phyloP scores from a whole-genome alignment of 2,888 invertebrate genomes.

The Hirudinaria manillensis region DNA sequence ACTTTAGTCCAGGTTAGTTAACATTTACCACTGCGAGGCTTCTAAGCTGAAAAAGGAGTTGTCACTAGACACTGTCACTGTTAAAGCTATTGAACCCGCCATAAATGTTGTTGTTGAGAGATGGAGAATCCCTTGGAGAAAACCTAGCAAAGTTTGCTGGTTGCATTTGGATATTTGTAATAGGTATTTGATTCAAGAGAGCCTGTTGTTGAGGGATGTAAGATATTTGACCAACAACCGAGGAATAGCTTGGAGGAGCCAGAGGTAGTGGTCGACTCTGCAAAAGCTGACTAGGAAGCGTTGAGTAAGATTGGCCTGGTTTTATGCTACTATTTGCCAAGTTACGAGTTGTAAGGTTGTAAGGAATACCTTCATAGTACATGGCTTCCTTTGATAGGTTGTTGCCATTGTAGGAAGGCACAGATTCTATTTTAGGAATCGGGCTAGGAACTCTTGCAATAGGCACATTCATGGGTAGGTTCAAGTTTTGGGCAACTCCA shows the following conservation, averaged over 20 bases:
- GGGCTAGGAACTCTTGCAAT: background rate
- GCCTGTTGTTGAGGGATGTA: too few relatives aligned
- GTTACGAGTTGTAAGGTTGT: background rate
- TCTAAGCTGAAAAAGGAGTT: too few relatives aligned
- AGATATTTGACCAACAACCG: background rate
- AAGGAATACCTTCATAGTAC: background rate
- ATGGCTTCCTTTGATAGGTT: background rate
- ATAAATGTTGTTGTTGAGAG: too few relatives aligned
- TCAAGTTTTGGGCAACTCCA: background rate
- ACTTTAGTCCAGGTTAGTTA: too few relatives aligned
- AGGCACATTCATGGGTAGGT: background rate
- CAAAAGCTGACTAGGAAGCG: background rate
- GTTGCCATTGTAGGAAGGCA: background rate
- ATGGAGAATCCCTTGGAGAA: too few relatives aligned
- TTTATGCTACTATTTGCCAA: background rate
- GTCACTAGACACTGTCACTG: too few relatives aligned
- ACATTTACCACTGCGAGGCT: too few relatives aligned
- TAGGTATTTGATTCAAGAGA: too few relatives aligned
- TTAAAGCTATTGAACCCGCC: too few relatives aligned
- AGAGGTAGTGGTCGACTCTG: background rate
- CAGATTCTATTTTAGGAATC: background rate
- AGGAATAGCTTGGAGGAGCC: background rate
- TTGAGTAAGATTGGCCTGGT: background rate
- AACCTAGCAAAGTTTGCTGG: too few relatives aligned
- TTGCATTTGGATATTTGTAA: too few relatives aligned